Percentiles rank a stretch among this genome's conserved stretches.
These are phyloP conservation scores for Fistularia commersonii DNA, from an alignment of 2,797 vertebrate species.

Conservation along the genomic window DNA sequence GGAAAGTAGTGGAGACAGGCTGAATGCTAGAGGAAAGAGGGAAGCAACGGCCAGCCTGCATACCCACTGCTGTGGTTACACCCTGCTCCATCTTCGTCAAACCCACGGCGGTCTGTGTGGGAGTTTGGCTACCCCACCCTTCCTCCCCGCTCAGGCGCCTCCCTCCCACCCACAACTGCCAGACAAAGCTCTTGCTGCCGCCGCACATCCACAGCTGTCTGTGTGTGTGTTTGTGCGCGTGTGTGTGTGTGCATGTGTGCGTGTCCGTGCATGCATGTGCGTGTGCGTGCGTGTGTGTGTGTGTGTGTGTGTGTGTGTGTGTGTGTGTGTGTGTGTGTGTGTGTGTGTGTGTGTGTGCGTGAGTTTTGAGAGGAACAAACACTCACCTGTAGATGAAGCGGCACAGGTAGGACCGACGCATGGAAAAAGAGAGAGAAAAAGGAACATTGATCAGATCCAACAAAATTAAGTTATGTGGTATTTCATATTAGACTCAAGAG, in stretches of 20 bases:
- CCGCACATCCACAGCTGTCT: too few relatives aligned
- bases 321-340: neutral
- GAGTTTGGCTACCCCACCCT: constrained; percentile 61
- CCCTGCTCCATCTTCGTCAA: constrained; percentile 56
- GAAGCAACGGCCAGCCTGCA: constrained; percentile 11
- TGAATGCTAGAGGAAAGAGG: constrained; percentile 32
- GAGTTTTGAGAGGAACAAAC: constrained; percentile 4
- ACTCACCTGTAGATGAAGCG: constrained; percentile 62
- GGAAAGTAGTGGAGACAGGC: too few relatives aligned
- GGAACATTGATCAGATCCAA: constrained; percentile 24
- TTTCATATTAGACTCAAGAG: too few relatives aligned
- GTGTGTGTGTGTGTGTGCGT: neutral
- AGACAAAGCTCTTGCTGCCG: constrained; percentile 36
- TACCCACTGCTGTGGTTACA: constrained; percentile 47
- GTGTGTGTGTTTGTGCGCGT: neutral
- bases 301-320: constrained; percentile 2
- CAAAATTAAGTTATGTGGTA: neutral
- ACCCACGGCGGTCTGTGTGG: constrained; percentile 57
- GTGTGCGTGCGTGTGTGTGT: neutral
- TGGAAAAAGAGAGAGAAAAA: constrained; percentile 22
- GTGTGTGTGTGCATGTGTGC: too few relatives aligned
- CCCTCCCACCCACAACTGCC: constrained; percentile 26
- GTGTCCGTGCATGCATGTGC: too few relatives aligned
- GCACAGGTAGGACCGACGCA: constrained; percentile 27
- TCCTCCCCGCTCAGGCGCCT: constrained; percentile 34